Evolutionary conservation across 2,888 invertebrate genomes (phyloP).

Genomic region (Eudasyphora cyanicolor): DNA sequence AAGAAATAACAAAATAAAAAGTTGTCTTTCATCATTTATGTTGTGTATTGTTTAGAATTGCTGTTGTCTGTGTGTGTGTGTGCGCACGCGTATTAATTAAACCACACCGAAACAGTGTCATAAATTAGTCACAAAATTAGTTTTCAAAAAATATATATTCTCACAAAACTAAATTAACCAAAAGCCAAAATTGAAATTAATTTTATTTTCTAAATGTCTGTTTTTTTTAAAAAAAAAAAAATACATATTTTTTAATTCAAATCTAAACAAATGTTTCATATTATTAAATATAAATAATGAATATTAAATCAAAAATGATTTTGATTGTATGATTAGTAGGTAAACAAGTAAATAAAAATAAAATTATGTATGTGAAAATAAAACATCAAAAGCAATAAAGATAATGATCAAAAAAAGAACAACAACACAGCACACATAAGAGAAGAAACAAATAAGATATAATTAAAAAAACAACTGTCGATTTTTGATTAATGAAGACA

Average conservation of each 20-base stretch:
- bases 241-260: background rate
- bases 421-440: background rate
- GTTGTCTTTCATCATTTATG: slow-evolving; percentile 28
- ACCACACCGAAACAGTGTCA: slow-evolving; percentile 37
- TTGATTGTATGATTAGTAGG: background rate
- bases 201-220: background rate
- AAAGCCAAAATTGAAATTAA: background rate
- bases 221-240: background rate
- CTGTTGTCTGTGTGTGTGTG: background rate
- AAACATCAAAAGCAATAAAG: background rate
- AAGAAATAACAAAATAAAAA: slow-evolving; percentile 3
- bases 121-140: slow-evolving; percentile 51
- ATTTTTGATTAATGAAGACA: background rate
- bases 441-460: background rate
- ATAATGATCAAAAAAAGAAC: background rate
- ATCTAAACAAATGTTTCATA: too few species aligned
- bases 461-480: background rate
- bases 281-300: background rate
- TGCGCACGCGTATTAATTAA: slow-evolving; percentile 7
- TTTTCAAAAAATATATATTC: background rate
- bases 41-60: background rate
- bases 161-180: background rate
- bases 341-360: background rate
- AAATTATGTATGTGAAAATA: background rate
- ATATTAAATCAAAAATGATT: background rate